Percentiles rank a stretch among this genome's conserved stretches.
Conservation (phyloP, 2,797 vertebrate species). For the Sparus aurata region DNA sequence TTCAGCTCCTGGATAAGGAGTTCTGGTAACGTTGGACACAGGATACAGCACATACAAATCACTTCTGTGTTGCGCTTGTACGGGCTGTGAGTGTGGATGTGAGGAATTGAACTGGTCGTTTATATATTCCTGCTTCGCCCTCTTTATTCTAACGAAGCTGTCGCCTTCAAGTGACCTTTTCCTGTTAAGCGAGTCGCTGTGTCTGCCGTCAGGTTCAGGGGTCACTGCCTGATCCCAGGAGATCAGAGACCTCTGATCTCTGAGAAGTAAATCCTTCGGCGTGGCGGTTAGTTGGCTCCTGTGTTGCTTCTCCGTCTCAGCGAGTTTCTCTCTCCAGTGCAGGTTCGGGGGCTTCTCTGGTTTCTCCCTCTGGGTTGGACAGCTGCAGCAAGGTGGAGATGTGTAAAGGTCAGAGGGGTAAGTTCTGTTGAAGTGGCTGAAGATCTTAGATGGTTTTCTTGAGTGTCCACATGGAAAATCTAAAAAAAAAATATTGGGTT, state of each 20-base stretch:
- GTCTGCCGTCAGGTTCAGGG: conserved; percentile 29
- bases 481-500: conserved; percentile 13
- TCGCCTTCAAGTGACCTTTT: conserved; percentile 58
- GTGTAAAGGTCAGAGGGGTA: conserved; percentile 13
- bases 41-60: conserved; percentile 3
- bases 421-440: not conserved
- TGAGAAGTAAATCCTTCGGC: conserved; percentile 30
- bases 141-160: conserved; percentile 58
- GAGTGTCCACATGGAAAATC: conserved; percentile 5
- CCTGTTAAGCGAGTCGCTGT: conserved; percentile 40
- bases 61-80: conserved; percentile 9
- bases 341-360: conserved; percentile 4
- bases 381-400: conserved; percentile 3
- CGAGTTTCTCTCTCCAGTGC: conserved; percentile 36
- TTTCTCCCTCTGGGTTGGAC: conserved; percentile 6
- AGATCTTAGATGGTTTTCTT: not conserved
- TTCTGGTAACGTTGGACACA: not conserved
- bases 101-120: conserved; percentile 21
- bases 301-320: conserved; percentile 44
- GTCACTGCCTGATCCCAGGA: conserved; percentile 16
- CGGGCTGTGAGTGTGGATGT: conserved; percentile 12
- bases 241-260: too few species aligned
- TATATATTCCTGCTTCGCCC: conserved; percentile 57
- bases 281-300: not conserved
- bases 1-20: conserved; percentile 42